Evolutionary conservation across 2,797 vertebrate genomes (phyloP), one percentile per base, ranked within the genome.

Genomic region (Rhadinocentrus ornatus): DNA sequence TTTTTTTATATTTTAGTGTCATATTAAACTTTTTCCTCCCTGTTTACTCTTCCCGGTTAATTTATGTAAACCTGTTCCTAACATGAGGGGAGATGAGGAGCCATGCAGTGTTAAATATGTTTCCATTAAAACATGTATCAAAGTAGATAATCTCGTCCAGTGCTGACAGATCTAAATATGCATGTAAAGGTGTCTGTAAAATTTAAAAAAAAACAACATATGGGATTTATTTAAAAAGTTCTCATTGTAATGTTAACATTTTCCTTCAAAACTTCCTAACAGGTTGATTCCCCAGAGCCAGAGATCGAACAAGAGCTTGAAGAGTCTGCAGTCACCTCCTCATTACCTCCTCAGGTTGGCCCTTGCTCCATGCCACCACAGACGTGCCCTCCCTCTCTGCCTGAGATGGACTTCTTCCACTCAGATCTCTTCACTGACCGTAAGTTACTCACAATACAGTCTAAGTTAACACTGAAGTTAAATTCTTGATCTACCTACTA

Each of bases 391-490:
- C 93, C 94, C 77, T 83, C 95, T 62, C 93, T 95, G 80, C 88
- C 96, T 64, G 94, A 90, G 55, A 93, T 97, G 88, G 96, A 98
- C 84, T 99, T 99, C 92, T 99, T 99, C 86, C 94, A 97, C 74
- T 93, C 96, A 46, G 98, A 99, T 91, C 98, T 97, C 37, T 99
- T 99, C 71, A 94, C 96, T 85, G 97, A 96, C 75, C 95, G 98
- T 99, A 94, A 96, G 97, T 48, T 95, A 71, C 18, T n/a, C 16
- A 64, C 15, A 18, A 35, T 41, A 0, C 34, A 34, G 39, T 54
- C n/a, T n/a, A n/a, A n/a, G n/a, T n/a, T n/a, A n/a, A n/a, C n/a
- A n/a, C n/a, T n/a, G n/a, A n/a, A n/a, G n/a, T n/a, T n/a, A n/a
- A n/a, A n/a, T n/a, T n/a, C n/a, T n/a, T n/a, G n/a, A n/a, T n/a